These are phyloP conservation scores for Pinctada fucata DNA, from an alignment of 2,888 invertebrate species.

Conservation along the genomic window DNA sequence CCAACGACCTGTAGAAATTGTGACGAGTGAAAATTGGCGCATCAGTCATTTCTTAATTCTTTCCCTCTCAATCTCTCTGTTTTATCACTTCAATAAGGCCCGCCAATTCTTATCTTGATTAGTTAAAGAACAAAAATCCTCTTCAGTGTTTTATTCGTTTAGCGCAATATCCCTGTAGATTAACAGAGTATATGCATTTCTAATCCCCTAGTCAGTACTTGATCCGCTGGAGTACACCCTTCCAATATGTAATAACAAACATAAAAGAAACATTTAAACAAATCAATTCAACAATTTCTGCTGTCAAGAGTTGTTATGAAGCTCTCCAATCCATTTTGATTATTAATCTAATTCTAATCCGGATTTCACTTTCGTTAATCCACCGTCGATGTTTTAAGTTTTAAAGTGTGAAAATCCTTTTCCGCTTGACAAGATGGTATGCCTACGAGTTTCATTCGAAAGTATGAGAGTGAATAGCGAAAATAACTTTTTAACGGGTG, in stretches of 20 bases:
- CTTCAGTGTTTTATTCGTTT: neutral
- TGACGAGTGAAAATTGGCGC: neutral
- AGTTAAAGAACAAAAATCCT: neutral
- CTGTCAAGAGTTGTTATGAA: neutral
- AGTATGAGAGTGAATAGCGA: neutral
- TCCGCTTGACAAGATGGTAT: neutral
- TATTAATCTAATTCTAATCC: constrained; percentile 3
- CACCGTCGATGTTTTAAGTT: neutral
- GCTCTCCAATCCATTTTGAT: neutral
- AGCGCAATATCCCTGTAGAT: neutral
- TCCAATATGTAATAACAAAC: neutral
- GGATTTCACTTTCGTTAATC: neutral
- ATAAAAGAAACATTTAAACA: neutral
- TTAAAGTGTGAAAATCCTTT: neutral
- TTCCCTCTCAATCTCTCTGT: neutral
- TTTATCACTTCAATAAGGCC: neutral
- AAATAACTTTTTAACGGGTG: neutral
- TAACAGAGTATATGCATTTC: neutral
- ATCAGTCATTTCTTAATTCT: neutral
- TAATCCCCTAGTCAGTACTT: neutral
- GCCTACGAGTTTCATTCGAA: neutral
- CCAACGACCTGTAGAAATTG: too few relatives aligned
- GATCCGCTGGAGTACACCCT: neutral
- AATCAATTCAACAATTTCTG: neutral
- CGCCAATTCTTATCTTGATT: neutral